Evolutionary conservation across 2,113 vertebrate species (phyloP).

Genomic region (Hucho hucho): DNA sequence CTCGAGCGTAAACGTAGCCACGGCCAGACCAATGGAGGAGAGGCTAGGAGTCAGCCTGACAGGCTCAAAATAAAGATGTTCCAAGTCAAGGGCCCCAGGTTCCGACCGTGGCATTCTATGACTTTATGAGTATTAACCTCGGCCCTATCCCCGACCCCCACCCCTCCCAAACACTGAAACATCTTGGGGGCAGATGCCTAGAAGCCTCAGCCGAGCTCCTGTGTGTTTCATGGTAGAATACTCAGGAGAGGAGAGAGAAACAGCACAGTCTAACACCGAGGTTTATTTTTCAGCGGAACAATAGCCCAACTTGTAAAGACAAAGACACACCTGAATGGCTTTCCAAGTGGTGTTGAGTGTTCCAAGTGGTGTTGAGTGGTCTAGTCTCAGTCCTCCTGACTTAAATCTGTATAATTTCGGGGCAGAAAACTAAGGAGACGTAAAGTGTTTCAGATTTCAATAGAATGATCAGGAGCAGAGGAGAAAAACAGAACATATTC

Average conservation of each 20-base stretch:
- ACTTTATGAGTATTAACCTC: slow-evolving; percentile 1
- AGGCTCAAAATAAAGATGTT: slow-evolving; percentile 1
- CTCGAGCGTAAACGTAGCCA: no score
- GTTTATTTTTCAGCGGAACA: no score
- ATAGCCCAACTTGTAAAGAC: no score
- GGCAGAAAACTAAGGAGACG: background rate
- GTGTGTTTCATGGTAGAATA: no score
- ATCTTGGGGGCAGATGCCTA: background rate
- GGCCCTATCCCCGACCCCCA: background rate
- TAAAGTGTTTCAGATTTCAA: background rate
- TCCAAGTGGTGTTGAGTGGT: no score
- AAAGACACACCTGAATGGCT: no score
- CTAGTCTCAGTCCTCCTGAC: no score
- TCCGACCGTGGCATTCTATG: slow-evolving; percentile 1
- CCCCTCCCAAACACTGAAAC: background rate
- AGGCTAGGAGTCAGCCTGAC: background rate
- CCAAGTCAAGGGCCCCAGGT: background rate
- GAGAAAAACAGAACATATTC: background rate
- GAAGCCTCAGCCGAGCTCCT: background rate
- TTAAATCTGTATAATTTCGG: no score
- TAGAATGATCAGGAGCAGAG: background rate
- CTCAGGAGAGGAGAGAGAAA: no score
- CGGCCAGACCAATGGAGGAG: background rate
- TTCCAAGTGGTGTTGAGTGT: no score
- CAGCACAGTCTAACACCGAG: no score